phyloP scores from a whole-genome alignment of 2,888 invertebrate species.

The Tipula unca region DNA sequence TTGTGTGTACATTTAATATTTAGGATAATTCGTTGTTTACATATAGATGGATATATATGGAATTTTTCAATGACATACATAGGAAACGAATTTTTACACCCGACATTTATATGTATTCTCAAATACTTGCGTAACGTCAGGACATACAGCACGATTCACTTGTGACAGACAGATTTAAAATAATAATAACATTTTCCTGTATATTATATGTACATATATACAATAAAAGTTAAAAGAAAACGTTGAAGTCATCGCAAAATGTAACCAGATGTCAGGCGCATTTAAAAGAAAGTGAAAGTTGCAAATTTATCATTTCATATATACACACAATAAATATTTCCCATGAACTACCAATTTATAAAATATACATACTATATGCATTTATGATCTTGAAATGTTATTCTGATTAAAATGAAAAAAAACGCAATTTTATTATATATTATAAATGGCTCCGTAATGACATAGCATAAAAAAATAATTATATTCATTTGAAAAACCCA shows the following conservation, averaged over 20 bases:
- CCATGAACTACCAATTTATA: background rate
- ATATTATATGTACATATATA: no score
- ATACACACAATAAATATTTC: background rate
- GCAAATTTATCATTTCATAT: background rate
- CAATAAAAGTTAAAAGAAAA: background rate
- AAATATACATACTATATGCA: background rate
- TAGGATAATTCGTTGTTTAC: background rate
- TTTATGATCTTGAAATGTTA: background rate
- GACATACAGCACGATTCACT: background rate
- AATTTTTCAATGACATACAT: no score
- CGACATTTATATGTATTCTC: no score
- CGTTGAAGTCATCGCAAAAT: background rate
- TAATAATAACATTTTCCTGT: background rate
- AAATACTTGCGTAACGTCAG: background rate
- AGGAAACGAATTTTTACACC: no score
- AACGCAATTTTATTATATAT: background rate
- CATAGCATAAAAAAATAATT: no score
- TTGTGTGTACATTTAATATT: background rate
- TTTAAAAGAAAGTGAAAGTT: constrained; percentile 14
- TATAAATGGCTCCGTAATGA: no score
- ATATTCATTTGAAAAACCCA: no score
- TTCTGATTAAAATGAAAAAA: background rate
- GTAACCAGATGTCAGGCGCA: background rate
- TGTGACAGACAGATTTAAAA: background rate
- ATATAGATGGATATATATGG: no score